A percentile compares a stretch with the other conserved stretches of the same genome.
These are phyloP conservation scores for Lutraria rhynchaena DNA, from an alignment of 1,140 invertebrate genomes.

Conservation along the genomic window DNA sequence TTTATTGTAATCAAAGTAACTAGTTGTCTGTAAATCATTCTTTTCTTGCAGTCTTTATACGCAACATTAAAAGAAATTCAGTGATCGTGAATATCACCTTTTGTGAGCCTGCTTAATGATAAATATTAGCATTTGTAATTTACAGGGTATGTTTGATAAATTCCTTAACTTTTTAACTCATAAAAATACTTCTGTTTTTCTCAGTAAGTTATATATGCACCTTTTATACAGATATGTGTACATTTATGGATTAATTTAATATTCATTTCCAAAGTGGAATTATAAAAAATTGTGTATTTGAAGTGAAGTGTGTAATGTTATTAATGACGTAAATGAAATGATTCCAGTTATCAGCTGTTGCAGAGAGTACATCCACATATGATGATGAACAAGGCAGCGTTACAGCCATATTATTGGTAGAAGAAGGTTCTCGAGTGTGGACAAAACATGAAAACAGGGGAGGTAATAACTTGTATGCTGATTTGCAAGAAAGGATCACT, in stretches of 20 bases:
- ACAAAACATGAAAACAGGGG: slow-evolving; percentile 8
- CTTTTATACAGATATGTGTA: not conserved
- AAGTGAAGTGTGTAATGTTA: too few relatives aligned
- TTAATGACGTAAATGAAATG: too few relatives aligned
- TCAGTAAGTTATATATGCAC: not conserved
- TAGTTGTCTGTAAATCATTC: too few relatives aligned
- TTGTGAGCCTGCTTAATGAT: too few relatives aligned
- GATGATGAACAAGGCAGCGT: slow-evolving; percentile 20
- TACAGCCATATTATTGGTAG: slow-evolving; percentile 9
- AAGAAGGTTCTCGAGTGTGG: slow-evolving; percentile 1
- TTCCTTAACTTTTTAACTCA: not conserved
- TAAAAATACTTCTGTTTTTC: not conserved
- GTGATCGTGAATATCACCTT: too few relatives aligned
- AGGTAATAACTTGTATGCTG: slow-evolving; percentile 10
- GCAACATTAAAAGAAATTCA: too few relatives aligned
- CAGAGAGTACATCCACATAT: slow-evolving; percentile 7
- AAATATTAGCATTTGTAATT: too few relatives aligned
- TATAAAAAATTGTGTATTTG: not conserved
- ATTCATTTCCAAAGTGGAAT: not conserved
- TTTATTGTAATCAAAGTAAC: too few relatives aligned
- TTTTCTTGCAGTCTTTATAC: too few relatives aligned
- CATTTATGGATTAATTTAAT: not conserved
- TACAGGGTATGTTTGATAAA: not conserved
- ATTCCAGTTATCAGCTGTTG: slow-evolving; percentile 4
- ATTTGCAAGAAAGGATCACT: not conserved